A percentile compares a stretch with the other conserved stretches of the same genome.
phyloP scores from a whole-genome alignment of 2,113 vertebrate genomes.

The Gopherus flavomarginatus region DNA sequence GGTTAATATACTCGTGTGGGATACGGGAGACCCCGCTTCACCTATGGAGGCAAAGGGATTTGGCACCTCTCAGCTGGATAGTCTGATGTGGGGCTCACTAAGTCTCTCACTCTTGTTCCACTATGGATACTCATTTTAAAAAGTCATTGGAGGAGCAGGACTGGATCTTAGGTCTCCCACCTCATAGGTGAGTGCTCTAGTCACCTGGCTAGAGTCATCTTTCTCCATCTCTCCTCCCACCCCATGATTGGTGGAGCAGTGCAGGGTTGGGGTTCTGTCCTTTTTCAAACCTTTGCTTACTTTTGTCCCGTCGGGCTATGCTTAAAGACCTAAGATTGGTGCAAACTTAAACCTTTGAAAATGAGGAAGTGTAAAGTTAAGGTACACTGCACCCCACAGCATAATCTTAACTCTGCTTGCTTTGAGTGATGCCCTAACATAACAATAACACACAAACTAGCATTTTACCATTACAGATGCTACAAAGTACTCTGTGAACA shows the following conservation, averaged over 20 bases:
- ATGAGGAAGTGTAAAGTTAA: neutral
- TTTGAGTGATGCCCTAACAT: neutral
- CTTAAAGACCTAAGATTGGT: neutral
- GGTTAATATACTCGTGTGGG: no score
- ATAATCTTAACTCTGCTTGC: neutral
- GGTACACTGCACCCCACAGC: neutral
- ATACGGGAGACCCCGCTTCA: no score
- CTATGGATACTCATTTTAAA: no score
- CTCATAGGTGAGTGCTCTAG: neutral
- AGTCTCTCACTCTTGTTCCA: no score
- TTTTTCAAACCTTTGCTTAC: neutral
- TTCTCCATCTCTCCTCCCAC: neutral
- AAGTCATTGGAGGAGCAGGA: no score
- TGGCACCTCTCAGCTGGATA: no score
- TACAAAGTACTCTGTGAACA: neutral
- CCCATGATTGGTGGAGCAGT: neutral
- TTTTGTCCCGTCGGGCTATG: neutral
- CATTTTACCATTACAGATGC: neutral
- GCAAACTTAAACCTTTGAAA: neutral
- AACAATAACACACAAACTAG: neutral
- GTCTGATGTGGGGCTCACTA: no score
- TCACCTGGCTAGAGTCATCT: neutral
- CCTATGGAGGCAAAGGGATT: no score
- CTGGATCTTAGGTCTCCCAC: no score
- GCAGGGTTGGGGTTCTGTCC: neutral